Percentiles rank a stretch among this genome's conserved stretches.
Evolutionary conservation across 2,113 vertebrate genomes (phyloP).

Genomic region (Heptranchias perlo): DNA sequence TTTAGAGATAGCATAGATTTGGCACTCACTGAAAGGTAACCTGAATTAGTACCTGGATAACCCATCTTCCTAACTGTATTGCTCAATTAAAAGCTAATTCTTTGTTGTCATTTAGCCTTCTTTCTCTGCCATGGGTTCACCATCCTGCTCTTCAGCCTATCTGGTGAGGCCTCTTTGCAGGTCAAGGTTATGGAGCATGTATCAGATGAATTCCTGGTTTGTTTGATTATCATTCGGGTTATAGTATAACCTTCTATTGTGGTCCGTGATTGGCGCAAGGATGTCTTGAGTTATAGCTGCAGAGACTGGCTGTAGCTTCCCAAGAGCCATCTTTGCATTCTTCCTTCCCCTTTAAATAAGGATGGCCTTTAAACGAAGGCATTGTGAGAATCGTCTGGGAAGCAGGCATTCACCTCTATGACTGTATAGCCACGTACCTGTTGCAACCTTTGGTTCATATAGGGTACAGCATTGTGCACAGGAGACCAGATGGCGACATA

Average conservation of each 20-base stretch:
- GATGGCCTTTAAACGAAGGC: too few relatives aligned
- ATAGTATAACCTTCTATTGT: not conserved
- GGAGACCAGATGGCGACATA: not conserved
- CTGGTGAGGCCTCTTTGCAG: not conserved
- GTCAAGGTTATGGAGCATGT: not conserved
- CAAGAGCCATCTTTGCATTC: too few relatives aligned
- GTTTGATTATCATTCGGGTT: not conserved
- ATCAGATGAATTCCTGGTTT: not conserved
- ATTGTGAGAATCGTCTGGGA: too few relatives aligned
- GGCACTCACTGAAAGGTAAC: not conserved
- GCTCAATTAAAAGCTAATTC: not conserved
- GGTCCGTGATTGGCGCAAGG: not conserved
- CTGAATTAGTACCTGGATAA: not conserved
- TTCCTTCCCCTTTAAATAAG: too few relatives aligned
- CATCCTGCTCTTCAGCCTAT: not conserved
- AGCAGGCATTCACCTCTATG: not conserved
- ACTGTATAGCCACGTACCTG: not conserved
- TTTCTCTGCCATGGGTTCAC: not conserved
- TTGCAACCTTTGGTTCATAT: not conserved
- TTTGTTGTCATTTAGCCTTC: not conserved
- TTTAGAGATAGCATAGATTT: not conserved
- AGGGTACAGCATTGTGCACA: not conserved
- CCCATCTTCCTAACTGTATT: not conserved
- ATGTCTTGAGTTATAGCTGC: not conserved
- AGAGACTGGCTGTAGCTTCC: not conserved